Evolutionary conservation across 2,888 invertebrate species (phyloP).

Genomic region (Clunio marinus): DNA sequence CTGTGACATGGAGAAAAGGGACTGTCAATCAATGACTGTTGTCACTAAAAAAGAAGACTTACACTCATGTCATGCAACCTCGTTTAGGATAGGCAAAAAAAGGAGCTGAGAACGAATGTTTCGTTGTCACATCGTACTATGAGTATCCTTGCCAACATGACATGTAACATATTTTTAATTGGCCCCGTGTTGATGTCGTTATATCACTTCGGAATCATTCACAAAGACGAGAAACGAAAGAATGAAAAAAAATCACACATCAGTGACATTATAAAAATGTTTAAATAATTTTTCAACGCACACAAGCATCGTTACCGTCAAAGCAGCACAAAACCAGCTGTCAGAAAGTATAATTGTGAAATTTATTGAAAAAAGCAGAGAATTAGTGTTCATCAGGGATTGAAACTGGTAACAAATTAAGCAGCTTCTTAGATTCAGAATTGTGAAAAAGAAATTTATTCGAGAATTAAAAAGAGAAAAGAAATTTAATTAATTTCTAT

Average conservation of each 20-base stretch:
- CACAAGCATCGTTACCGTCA: conserved; percentile 1
- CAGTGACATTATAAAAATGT: not conserved
- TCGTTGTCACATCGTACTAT: not conserved
- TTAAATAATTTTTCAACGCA: not conserved
- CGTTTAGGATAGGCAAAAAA: not conserved
- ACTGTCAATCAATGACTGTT: conserved; percentile 33
- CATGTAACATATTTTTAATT: conserved; percentile 35
- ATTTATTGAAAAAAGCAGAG: conserved; percentile 26
- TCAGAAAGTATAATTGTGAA: conserved; percentile 31
- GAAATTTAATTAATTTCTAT: too few species aligned
- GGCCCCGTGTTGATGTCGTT: not conserved
- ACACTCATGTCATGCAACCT: not conserved
- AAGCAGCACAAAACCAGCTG: conserved; percentile 29
- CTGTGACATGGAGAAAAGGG: conserved; percentile 16
- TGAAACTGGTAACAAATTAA: too few species aligned
- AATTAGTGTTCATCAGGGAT: too few species aligned
- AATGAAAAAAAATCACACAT: not conserved
- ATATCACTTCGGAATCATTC: not conserved
- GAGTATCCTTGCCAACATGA: not conserved
- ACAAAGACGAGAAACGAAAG: not conserved
- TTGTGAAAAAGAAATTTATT: too few species aligned
- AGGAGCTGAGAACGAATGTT: conserved; percentile 7
- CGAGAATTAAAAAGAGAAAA: too few species aligned
- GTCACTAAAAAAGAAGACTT: conserved; percentile 7
- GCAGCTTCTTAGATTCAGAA: too few species aligned